These are phyloP conservation scores for Erebia ligea DNA, from an alignment of 2,888 invertebrate genomes.

Conservation along the genomic window DNA sequence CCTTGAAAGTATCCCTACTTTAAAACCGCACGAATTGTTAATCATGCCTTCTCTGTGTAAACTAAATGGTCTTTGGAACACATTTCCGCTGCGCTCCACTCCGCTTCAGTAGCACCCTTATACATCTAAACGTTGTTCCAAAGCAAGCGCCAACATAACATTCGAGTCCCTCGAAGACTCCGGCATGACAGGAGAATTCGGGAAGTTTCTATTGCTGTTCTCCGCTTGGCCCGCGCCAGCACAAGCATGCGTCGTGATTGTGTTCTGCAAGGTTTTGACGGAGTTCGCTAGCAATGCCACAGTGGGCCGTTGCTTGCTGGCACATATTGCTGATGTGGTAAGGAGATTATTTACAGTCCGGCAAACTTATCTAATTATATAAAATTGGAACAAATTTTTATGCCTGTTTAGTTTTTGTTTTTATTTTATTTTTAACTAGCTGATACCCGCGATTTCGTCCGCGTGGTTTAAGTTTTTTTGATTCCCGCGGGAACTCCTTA, in stretches of 20 bases:
- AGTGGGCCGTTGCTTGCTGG: conserved; percentile 55
- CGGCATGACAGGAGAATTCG: conserved; percentile 59
- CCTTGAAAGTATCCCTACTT: no score
- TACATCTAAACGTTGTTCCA: conserved; percentile 1
- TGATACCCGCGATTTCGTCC: no score
- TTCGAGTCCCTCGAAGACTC: conserved; percentile 61
- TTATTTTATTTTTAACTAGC: no score
- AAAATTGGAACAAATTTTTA: no score
- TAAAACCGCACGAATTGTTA: no score
- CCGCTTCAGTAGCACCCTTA: background rate
- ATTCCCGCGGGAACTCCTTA: no score
- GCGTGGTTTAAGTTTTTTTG: no score
- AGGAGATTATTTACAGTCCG: conserved; percentile 22
- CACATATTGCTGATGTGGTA: conserved; percentile 60
- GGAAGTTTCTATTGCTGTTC: conserved; percentile 53
- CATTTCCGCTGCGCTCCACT: background rate
- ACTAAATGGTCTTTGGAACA: no score
- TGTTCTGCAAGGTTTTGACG: conserved; percentile 60
- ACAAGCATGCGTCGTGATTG: conserved; percentile 53
- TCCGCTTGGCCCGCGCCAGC: conserved; percentile 52
- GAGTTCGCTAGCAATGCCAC: conserved; percentile 59
- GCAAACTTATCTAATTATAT: no score
- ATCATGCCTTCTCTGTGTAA: no score
- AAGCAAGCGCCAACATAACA: conserved; percentile 58
- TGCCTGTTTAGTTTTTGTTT: no score